Evolutionary conservation across 2,113 vertebrate species (phyloP), one percentile per base, ranked within the genome.

Genomic region (Pterophyllum scalare): DNA sequence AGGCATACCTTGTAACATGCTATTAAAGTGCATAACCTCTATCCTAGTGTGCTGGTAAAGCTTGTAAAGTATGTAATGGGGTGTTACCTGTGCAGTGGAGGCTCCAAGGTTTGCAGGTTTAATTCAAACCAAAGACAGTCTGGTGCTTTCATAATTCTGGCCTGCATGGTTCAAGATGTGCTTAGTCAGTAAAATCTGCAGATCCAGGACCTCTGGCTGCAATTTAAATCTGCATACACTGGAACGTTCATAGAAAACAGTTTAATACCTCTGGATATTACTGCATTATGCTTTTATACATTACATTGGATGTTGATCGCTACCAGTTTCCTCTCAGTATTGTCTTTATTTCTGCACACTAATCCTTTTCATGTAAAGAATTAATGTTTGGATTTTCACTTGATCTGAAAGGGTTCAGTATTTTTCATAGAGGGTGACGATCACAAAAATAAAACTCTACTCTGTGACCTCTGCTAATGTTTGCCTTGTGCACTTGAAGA

Each of bases 41-140:
- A 52, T 59, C 0, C 28, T 35, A 6, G 35, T n/a, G 2, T 43
- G 12, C 5, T 49, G n/a, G 5, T 1, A n/a, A 67, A 43, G 38
- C 31, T 52, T 64, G 5, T 1, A n/a, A 67, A 43, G 38, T 24
- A 43, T 64, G 35, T 28, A 28, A 61, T 49, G 8, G 12, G 7
- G 10, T 22, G 60, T 74, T 35, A 28, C 49, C 12, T 64, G 56
- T 61, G 35, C 33, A 52, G 13, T 24, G 58, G 38, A 60, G 43
- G 46, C 56, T 40, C 52, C 46, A 52, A 62, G 20, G 26, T n/a
- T 24, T 6, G 56, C 65, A 76, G 75, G 40, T 82, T 79, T 60
- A 15, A 56, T 22, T 75, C 33, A 3, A 64, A 35, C 67, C 67
- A 52, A 72, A 72, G 46, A 54, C 26, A 54, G 46, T 72, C 13